Conservation (phyloP, 2,797 vertebrate genomes). For the Malurus splendens region DNA sequence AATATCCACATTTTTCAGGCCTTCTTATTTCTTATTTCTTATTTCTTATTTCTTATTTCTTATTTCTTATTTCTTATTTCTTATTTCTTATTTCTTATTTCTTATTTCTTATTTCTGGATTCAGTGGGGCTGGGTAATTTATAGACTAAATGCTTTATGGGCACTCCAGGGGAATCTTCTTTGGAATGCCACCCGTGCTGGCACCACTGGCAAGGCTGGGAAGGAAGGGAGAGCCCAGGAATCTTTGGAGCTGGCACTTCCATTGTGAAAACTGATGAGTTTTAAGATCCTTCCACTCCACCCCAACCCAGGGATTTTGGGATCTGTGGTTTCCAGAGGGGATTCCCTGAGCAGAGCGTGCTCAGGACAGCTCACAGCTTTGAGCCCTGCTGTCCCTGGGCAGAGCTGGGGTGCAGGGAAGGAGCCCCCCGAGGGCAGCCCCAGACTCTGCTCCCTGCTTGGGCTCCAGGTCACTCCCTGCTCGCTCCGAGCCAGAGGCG, state of each 20-base stretch:
- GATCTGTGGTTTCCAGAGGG: background rate
- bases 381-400: background rate
- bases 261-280: too few species aligned
- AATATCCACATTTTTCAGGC: background rate
- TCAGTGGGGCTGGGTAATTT: background rate
- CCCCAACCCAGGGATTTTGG: background rate
- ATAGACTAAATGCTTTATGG: background rate
- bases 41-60: too few species aligned
- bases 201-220: background rate
- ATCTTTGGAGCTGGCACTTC: background rate
- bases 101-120: background rate
- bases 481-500: background rate
- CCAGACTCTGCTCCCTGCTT: background rate
- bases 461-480: background rate
- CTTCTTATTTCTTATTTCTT: background rate
- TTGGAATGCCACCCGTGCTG: background rate
- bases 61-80: too few species aligned
- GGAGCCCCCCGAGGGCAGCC: fast-evolving
- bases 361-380: background rate
- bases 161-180: background rate
- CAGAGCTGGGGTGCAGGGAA: fast-evolving
- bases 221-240: background rate
- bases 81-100: background rate
- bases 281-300: background rate
- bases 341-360: fast-evolving